Base-by-base conservation (phyloP, 2,888 invertebrate genomes). In the Silvanus unidentatus region DNA sequence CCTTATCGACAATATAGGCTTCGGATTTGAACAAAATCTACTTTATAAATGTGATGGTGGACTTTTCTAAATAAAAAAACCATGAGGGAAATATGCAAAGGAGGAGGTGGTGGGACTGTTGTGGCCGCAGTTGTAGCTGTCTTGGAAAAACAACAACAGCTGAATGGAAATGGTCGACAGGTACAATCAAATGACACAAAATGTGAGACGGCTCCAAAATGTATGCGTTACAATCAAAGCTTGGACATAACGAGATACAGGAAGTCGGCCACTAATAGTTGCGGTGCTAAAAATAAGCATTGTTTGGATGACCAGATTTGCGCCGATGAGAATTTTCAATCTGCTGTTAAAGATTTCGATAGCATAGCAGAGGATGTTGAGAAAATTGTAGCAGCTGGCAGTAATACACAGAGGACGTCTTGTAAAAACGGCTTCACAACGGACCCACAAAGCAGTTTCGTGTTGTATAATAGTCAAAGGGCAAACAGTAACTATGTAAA, bases 91-190 rank as follows among this genome's bases (percentile, higher is more conserved):
- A 46, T 60, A 47, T 59, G 59, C 46, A 58, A 57, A 49, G 55
- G 37, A 76, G n/a, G n/a, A n/a, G n/a, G n/a, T n/a, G n/a, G n/a
- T 68, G 70, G 72, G 10, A 75, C 78, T 64, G 73, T 80, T 54
- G 81, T 81, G 50, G 80, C 81, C 49, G 79, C 81, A 8, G 73
- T 73, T n/a, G 72, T 75, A 29, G 74, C 75, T 39, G 71, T 73
- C 43, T 64, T 75, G 49, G 74, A 75, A 62, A 67, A 69, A 52
- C 71, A 73, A 50, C 47, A 52, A 12, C 8, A 3, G 8, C 38
- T 11, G 13, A 42, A 40, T 37, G 12, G 9, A 39, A 32, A 16
- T 14, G 3, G 9, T 16, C 22, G 22, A 22, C 22, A 22, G 22
- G 8, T 22, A 38, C n/a, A n/a, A 13, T 15, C n/a, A 12, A 37